A percentile compares a stretch with the other conserved stretches of the same genome.
Conservation (phyloP, 2,888 invertebrate species). For the Prosopocoilus inquinatus region DNA sequence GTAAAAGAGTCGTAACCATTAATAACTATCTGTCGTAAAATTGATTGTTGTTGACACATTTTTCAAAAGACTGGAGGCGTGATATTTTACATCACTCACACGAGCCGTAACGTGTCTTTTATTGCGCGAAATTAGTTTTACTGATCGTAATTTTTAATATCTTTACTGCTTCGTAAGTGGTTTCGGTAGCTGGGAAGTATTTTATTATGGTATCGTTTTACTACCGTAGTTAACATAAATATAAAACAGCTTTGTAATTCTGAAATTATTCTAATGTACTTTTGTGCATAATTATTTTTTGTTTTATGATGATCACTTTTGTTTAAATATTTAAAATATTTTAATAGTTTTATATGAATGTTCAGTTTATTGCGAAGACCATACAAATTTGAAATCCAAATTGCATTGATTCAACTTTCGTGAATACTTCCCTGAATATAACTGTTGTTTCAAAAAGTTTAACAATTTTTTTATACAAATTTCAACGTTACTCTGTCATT, state of each 20-base stretch:
- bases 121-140: conserved; percentile 46
- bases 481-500: no score
- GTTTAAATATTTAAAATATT: no score
- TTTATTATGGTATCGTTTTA: conserved; percentile 37
- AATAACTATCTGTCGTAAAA: conserved; percentile 59
- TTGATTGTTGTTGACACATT: conserved; percentile 59
- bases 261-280: not conserved
- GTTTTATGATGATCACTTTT: not conserved
- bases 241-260: conserved; percentile 15
- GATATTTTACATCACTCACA: conserved; percentile 35
- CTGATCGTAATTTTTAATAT: conserved; percentile 44
- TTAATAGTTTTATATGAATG: no score
- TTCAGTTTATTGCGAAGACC: no score
- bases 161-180: conserved; percentile 33
- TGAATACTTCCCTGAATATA: no score
- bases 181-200: conserved; percentile 32
- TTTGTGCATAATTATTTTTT: not conserved
- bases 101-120: conserved; percentile 39
- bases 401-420: no score
- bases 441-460: no score
- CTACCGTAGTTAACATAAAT: conserved; percentile 28
- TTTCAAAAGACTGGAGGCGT: conserved; percentile 49
- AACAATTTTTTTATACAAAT: no score
- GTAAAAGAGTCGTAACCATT: conserved; percentile 59
- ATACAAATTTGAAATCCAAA: no score